A percentile compares a stretch with the other conserved stretches of the same genome.
Conservation (phyloP, 2,888 invertebrate genomes). For the Tetrapedia diversipes region DNA sequence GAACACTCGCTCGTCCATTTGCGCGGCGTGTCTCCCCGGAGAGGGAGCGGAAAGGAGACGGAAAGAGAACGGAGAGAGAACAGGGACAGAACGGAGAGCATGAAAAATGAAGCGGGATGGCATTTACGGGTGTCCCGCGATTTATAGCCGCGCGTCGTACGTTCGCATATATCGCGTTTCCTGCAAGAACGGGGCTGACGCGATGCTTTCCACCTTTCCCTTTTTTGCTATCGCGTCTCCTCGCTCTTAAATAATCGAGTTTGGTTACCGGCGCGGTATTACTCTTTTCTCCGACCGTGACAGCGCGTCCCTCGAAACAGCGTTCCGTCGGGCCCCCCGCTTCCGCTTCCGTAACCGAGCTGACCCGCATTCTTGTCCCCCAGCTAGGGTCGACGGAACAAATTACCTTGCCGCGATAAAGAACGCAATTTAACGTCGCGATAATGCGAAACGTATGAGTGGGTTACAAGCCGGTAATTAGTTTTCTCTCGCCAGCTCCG, state of each 20-base stretch:
- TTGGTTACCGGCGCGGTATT: slow-evolving; percentile 8
- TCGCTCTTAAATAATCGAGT: slow-evolving; percentile 45
- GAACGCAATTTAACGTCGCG: slow-evolving; percentile 39
- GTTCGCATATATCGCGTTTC: slow-evolving; percentile 27
- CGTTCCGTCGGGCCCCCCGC: too few relatives aligned
- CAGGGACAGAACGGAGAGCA: slow-evolving; percentile 51
- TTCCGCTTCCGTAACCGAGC: background rate
- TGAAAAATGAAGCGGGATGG: slow-evolving; percentile 67
- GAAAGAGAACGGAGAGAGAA: too few relatives aligned
- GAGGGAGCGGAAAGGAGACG: too few relatives aligned
- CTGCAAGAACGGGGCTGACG: slow-evolving; percentile 19
- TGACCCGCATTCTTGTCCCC: slow-evolving; percentile 4
- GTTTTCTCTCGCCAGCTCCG: background rate
- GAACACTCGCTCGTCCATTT: slow-evolving; percentile 40
- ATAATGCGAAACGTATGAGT: slow-evolving; percentile 20
- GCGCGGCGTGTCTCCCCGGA: slow-evolving; percentile 25
- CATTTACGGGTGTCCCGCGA: slow-evolving; percentile 65
- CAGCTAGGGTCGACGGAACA: slow-evolving; percentile 23
- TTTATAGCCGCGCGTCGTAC: slow-evolving; percentile 61
- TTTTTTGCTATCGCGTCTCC: slow-evolving; percentile 13
- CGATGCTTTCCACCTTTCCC: background rate
- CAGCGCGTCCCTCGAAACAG: background rate
- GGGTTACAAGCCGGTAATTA: slow-evolving; percentile 31
- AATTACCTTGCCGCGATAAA: slow-evolving; percentile 45
- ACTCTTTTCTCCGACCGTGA: slow-evolving; percentile 15